Base-by-base conservation (phyloP, 2,797 vertebrate genomes). In the Coracias cyanogaster region DNA sequence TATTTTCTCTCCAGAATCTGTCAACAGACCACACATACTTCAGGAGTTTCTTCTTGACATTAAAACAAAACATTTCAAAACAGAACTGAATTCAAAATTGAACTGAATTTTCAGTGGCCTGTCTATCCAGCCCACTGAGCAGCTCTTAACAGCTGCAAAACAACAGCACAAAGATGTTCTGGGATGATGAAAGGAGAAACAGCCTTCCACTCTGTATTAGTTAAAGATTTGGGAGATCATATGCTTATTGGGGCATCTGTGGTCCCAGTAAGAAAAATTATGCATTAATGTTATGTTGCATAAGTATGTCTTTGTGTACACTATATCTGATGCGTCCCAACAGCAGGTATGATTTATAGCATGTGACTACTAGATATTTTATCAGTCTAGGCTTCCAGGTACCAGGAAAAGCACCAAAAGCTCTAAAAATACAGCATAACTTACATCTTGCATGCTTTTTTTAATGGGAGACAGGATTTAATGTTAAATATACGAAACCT, bases 41-140 rank as follows among this genome's bases (percentile, higher is more conserved):
- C n/a, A 86, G 39, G 20, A 67, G 17, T 57, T 88, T 52, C 33
- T 66, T 46, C 41, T 41, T 92, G 69, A 74, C 66, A 48, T 54
- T 69, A 39, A 90, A 88, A 90, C 65, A 9, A 77, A 80, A 60
- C 16, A 43, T 73, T 94, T 87, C 41, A 35, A 79, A 94, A 46
- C 7, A 28, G 54, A 85, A 19, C 37, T 39, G 29, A 79, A 54
- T 84, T 89, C 4, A 60, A 57, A 94, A 48, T 7, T 2, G 37
- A 65, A 25, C 46, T n/a, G 49, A 67, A 51, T n/a, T 67, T 74
- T 84, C 46, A 0, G 1, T 41, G n/a, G 12, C 31, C 67, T 45
- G 5, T 39, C 25, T 37, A 13, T 49, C 58, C 10, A 73, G 25
- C 12, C 17, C 31, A 18, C 43, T 28, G 61, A 73, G 43, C 26